Conservation (phyloP, 2,888 invertebrate genomes). For the Drosophila lacicola region DNA sequence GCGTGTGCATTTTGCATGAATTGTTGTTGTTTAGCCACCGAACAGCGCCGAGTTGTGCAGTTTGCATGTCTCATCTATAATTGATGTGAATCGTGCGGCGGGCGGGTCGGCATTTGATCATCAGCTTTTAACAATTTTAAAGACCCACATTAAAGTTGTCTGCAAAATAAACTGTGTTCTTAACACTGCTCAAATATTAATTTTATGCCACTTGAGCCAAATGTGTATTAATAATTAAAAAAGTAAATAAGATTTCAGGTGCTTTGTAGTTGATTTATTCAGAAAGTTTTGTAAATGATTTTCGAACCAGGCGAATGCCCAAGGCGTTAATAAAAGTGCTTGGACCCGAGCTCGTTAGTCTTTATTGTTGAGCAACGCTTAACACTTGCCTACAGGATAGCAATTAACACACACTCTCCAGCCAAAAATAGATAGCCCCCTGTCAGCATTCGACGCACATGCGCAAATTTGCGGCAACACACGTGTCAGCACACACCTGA, state of each 20-base stretch:
- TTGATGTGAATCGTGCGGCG: constrained; percentile 56
- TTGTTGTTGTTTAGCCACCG: constrained; percentile 44
- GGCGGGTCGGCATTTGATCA: constrained; percentile 4
- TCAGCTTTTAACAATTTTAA: constrained; percentile 26
- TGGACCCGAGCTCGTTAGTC: constrained; percentile 37
- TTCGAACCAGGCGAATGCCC: constrained; percentile 25
- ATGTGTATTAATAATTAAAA: constrained; percentile 40
- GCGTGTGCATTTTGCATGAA: constrained; percentile 62
- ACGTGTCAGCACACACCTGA: constrained; percentile 11
- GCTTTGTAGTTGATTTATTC: constrained; percentile 48
- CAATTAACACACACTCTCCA: constrained; percentile 47
- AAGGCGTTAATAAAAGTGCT: constrained; percentile 36
- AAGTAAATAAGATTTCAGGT: constrained; percentile 43
- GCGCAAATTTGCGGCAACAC: constrained; percentile 4
- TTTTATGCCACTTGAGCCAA: constrained; percentile 26
- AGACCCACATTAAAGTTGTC: constrained; percentile 35
- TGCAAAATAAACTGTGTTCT: constrained; percentile 40
- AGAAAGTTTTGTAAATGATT: constrained; percentile 45
- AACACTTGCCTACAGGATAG: constrained; percentile 25
- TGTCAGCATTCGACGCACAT: constrained; percentile 13
- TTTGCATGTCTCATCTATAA: constrained; percentile 68
- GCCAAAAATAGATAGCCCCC: constrained; percentile 16
- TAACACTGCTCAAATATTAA: constrained; percentile 57
- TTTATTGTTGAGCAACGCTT: constrained; percentile 44
- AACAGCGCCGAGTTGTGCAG: constrained; percentile 41